Conservation (phyloP, 2,113 vertebrate species). For the Xiphorhynchus elegans region DNA sequence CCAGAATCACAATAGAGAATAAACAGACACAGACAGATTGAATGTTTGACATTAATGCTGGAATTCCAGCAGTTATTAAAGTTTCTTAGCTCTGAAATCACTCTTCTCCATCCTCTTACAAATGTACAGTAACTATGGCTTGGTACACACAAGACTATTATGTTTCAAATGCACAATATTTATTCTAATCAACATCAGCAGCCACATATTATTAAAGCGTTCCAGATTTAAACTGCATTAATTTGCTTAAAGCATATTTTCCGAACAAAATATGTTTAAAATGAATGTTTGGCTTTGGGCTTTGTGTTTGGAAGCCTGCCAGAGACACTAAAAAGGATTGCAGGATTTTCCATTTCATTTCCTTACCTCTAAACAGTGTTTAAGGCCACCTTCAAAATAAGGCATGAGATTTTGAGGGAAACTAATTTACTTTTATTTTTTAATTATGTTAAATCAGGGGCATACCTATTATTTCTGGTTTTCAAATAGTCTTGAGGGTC, state of each 20-base stretch:
- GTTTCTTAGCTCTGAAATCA: neutral
- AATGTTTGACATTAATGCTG: neutral
- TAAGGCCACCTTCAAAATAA: constrained; percentile 36
- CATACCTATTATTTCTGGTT: constrained; percentile 30
- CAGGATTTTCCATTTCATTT: constrained; percentile 56
- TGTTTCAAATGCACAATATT: constrained; percentile 24
- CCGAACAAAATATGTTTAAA: constrained; percentile 52
- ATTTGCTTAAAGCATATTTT: constrained; percentile 56
- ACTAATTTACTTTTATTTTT: constrained; percentile 6
- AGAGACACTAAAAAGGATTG: constrained; percentile 19
- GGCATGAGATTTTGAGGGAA: constrained; percentile 6
- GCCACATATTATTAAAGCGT: constrained; percentile 27
- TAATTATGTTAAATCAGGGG: constrained; percentile 44
- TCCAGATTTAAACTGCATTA: constrained; percentile 36
- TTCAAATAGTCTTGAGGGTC: constrained; percentile 21
- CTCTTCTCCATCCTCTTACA: neutral
- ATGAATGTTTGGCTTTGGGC: constrained; percentile 52
- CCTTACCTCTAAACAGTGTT: constrained; percentile 33
- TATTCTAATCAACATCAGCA: constrained; percentile 43
- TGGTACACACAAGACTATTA: neutral
- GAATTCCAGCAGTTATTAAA: neutral
- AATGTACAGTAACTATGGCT: neutral
- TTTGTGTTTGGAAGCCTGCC: constrained; percentile 40
- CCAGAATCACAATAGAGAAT: neutral
- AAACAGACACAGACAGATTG: neutral